Conservation (phyloP, 2,113 vertebrate species). For the Gobio gobio region DNA sequence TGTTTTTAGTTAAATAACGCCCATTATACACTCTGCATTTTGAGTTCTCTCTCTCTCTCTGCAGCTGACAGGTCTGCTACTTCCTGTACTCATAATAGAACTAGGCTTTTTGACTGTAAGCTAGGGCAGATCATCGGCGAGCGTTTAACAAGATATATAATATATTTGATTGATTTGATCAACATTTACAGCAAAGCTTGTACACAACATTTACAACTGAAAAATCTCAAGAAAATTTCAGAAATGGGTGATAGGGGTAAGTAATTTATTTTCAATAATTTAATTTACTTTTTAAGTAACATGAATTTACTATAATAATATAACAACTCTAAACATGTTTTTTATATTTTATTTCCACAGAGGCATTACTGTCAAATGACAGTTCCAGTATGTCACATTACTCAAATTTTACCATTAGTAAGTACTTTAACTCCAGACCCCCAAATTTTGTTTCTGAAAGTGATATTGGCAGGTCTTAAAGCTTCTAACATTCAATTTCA, state of each 20-base stretch:
- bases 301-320: background rate
- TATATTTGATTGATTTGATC: too few species aligned
- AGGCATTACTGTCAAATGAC: background rate
- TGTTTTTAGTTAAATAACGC: too few species aligned
- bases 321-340: too few species aligned
- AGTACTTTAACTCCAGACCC: background rate
- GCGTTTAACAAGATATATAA: too few species aligned
- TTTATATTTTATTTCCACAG: background rate
- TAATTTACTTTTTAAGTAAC: background rate
- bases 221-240: background rate
- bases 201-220: background rate
- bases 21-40: too few species aligned
- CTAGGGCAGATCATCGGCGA: background rate
- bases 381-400: background rate
- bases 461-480: background rate
- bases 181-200: too few species aligned
- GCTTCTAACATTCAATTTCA: background rate
- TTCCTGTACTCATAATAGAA: background rate
- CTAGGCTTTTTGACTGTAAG: background rate
- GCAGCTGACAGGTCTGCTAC: background rate
- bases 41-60: too few species aligned
- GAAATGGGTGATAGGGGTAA: background rate
- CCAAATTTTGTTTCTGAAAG: background rate
- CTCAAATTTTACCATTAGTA: background rate
- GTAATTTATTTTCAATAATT: too few species aligned